Evolutionary conservation across 2,113 vertebrate genomes (phyloP).

Genomic region (Ceuthmochares aereus): DNA sequence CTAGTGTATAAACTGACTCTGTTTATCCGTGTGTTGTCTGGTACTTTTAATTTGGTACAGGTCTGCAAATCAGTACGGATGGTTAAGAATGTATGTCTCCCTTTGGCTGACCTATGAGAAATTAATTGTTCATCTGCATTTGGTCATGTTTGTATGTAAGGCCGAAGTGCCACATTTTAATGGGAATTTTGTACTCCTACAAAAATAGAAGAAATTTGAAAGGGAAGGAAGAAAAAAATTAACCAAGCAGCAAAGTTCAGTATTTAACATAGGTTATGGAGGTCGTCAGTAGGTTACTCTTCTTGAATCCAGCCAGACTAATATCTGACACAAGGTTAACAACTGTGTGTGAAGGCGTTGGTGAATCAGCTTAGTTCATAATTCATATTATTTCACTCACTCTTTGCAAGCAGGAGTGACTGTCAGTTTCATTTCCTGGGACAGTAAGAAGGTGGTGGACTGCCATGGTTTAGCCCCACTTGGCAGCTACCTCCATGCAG

Average conservation of each 20-base stretch:
- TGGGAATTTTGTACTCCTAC: background rate
- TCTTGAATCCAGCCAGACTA: background rate
- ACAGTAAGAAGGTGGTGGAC: background rate
- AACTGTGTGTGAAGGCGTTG: background rate
- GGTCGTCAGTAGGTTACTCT: background rate
- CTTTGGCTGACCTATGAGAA: background rate
- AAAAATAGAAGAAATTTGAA: background rate
- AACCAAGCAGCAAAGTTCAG: background rate
- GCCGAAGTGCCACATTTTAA: background rate
- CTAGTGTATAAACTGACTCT: background rate
- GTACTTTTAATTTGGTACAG: background rate
- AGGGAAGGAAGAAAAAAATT: background rate
- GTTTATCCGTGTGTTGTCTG: background rate
- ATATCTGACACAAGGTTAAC: background rate
- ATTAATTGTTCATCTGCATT: background rate
- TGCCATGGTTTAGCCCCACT: too few species aligned
- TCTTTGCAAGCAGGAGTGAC: background rate
- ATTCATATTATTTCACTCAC: background rate
- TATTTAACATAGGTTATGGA: background rate
- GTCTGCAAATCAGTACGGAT: background rate
- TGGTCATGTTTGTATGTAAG: background rate
- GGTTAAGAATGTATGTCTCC: background rate
- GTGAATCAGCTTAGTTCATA: background rate
- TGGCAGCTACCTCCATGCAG: too few species aligned
- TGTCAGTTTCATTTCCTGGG: background rate